Percentiles rank a stretch among this genome's conserved stretches.
These are phyloP conservation scores for Falco columbarius DNA, from an alignment of 2,797 vertebrate genomes.

Conservation along the genomic window DNA sequence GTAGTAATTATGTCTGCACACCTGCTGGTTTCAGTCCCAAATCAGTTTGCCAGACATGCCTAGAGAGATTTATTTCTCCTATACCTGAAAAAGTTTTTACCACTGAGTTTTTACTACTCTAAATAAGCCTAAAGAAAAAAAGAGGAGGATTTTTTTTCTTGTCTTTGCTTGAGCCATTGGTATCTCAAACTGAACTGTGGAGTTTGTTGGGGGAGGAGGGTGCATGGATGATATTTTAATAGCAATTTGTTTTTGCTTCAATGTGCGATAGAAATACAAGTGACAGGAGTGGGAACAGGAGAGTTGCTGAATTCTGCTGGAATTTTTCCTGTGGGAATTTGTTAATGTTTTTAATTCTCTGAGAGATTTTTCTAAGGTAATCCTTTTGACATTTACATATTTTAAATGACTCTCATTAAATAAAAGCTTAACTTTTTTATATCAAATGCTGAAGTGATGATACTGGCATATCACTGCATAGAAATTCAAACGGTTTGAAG, in stretches of 20 bases:
- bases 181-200: not conserved
- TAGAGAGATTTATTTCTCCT: conserved; percentile 71
- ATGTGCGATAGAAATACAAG: conserved; percentile 72
- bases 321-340: conserved; percentile 75
- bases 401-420: conserved; percentile 64
- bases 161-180: not conserved
- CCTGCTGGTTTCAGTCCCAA: conserved; percentile 54
- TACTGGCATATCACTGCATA: not conserved
- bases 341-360: conserved; percentile 63
- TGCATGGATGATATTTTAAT: conserved; percentile 62
- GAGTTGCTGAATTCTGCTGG: conserved; percentile 65
- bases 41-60: conserved; percentile 67
- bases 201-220: not conserved
- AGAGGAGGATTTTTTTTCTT: conserved; percentile 20
- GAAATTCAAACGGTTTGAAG: not conserved
- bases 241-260: conserved; percentile 72
- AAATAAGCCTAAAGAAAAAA: conserved; percentile 28
- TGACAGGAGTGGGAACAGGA: conserved; percentile 72
- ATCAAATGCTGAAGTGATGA: conserved; percentile 24
- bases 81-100: conserved; percentile 58
- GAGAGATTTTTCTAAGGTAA: conserved; percentile 65
- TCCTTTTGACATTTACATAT: conserved; percentile 68
- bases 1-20: conserved; percentile 69
- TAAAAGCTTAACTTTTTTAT: conserved; percentile 44
- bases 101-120: not conserved